Percentiles rank a stretch among this genome's conserved stretches.
These are phyloP conservation scores for Diaperis boleti DNA, from an alignment of 2,888 invertebrate species.

Conservation along the genomic window DNA sequence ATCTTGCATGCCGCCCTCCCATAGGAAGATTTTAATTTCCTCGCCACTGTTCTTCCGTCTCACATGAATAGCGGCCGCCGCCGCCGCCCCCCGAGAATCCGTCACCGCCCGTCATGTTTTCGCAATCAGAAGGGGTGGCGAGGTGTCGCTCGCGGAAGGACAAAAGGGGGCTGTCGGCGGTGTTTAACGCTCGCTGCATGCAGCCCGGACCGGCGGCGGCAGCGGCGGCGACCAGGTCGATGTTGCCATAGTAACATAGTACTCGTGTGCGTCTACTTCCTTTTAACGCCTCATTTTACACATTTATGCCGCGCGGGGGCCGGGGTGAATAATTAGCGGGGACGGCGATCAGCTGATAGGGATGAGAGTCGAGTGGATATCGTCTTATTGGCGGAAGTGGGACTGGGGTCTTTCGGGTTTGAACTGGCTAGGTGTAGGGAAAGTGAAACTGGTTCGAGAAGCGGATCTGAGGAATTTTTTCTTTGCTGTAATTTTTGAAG, in stretches of 20 bases:
- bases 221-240: slow-evolving; percentile 51
- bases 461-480: too few species aligned
- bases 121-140: slow-evolving; percentile 2
- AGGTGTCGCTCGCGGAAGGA: slow-evolving; percentile 6
- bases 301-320: slow-evolving; percentile 32
- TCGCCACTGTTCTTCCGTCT: neutral
- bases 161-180: slow-evolving; percentile 32
- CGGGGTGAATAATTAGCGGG: slow-evolving; percentile 22
- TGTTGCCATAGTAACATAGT: slow-evolving; percentile 59
- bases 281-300: slow-evolving; percentile 58
- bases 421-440: too few species aligned
- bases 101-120: slow-evolving; percentile 1
- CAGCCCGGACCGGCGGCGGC: slow-evolving; percentile 49
- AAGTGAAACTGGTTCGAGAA: too few species aligned
- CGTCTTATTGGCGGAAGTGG: neutral
- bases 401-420: too few species aligned
- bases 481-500: too few species aligned
- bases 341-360: slow-evolving; percentile 9
- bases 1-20: too few species aligned
- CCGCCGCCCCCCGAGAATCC: neutral
- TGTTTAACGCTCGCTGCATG: slow-evolving; percentile 17
- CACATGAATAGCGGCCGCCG: neutral
- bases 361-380: neutral
- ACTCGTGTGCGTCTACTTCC: slow-evolving; percentile 58
- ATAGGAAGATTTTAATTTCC: neutral